Base-by-base conservation (phyloP, 2,888 invertebrate species). In the Polia nebulosa region DNA sequence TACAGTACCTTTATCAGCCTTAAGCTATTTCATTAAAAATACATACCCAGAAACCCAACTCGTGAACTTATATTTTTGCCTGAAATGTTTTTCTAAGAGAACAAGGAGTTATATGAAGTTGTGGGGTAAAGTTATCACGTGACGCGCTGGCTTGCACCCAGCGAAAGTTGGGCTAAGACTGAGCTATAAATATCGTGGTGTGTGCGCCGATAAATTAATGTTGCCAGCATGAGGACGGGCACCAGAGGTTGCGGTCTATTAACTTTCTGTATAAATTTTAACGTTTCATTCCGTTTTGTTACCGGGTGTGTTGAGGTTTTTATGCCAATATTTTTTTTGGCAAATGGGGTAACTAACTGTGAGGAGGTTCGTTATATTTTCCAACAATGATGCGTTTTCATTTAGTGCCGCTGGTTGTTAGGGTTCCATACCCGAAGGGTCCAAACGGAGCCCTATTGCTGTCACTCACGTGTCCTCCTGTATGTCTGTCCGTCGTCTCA, bases 121-220 rank as follows among this genome's bases (percentile, higher is more conserved):
- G 73, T 27, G 70, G 67, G 32, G 17, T 61, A 41, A 81, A 80
- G 66, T 80, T 73, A 49, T 66, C 64, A 72, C 55, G 71, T 75
- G 76, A 55, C 39, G 51, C 27, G 25, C 77, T 64, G 66, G 66
- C 69, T 49, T 49, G 41, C 11, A 39, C 68, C 76, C 82, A 76
- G 56, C 15, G 56, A 80, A 76, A 78, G 58, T 81, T 80, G 61
- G 39, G 57, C 58, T 69, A 81, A 87, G 81, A 83, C 82, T 85
- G 80, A 79, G 82, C 82, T 76, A 84, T 87, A 87, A 85, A 85
- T 87, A 78, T 78, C 66, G 49, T 53, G 45, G 32, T 62, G 63
- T 60, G 77, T 59, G 62, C 62, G 61, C 68, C 76, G 80, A 87
- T 88, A 88, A 87, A 88, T 89, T 86, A 87, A 87, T 86, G 81